Conservation (phyloP, 2,797 vertebrate species). For the Microctenopoma steveboyesi region DNA sequence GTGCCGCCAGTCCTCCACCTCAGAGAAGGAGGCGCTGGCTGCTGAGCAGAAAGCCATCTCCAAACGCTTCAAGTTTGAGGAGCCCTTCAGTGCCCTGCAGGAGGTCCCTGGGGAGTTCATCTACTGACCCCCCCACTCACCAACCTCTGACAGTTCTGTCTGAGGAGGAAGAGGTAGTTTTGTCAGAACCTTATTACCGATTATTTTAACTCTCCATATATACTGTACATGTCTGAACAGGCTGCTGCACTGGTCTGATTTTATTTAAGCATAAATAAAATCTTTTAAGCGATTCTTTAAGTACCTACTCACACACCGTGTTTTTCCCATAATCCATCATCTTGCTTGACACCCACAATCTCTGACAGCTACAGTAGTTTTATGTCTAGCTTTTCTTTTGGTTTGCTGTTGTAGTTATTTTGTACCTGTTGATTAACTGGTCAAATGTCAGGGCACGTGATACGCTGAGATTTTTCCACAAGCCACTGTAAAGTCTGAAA, state of each 20-base stretch:
- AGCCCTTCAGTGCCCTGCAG: slow-evolving; percentile 87
- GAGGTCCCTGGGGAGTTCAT: slow-evolving; percentile 93
- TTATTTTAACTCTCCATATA: slow-evolving; percentile 9
- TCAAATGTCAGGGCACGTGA: neutral
- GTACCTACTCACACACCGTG: neutral
- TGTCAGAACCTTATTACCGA: slow-evolving; percentile 31
- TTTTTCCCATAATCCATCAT: slow-evolving; percentile 19
- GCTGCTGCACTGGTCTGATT: slow-evolving; percentile 8
- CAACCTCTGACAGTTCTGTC: neutral
- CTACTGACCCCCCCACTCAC: slow-evolving; percentile 79
- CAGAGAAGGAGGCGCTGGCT: slow-evolving; percentile 84
- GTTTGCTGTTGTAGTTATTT: slow-evolving; percentile 12
- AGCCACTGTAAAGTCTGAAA: neutral
- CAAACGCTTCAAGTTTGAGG: slow-evolving; percentile 93
- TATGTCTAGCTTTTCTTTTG: slow-evolving; percentile 17
- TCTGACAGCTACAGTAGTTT: neutral
- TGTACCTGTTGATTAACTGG: neutral
- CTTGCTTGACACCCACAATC: neutral
- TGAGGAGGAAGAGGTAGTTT: slow-evolving; percentile 14
- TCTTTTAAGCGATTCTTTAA: neutral
- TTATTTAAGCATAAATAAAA: slow-evolving; percentile 25
- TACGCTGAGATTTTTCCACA: neutral
- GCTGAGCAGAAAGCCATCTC: slow-evolving; percentile 90
- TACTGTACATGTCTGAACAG: slow-evolving; percentile 27
- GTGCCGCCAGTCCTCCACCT: slow-evolving; percentile 87